A percentile compares a stretch with the other conserved stretches of the same genome.
Conservation (phyloP, 2,797 vertebrate species). For the Podarcis lilfordi region DNA sequence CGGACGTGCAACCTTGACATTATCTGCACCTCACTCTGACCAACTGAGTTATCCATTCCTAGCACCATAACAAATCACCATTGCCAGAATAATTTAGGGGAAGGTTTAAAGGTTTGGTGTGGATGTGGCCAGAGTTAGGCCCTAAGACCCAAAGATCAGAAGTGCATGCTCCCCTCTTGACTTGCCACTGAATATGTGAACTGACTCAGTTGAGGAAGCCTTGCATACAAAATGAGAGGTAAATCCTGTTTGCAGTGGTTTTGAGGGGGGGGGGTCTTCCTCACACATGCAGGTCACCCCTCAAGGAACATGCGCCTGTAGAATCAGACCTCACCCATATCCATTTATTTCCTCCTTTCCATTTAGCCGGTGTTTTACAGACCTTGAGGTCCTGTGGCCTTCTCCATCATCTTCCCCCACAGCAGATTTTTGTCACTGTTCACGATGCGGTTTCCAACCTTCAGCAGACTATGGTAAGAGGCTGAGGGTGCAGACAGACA, state of each 20-base stretch:
- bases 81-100: too few species aligned
- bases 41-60: too few species aligned
- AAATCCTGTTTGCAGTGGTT: not conserved
- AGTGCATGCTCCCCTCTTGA: not conserved
- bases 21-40: too few species aligned
- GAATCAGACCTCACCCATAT: constrained; percentile 28
- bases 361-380: constrained; percentile 84
- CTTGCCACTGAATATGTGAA: not conserved
- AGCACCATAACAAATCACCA: too few species aligned
- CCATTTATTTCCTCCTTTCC: constrained; percentile 34
- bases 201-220: not conserved
- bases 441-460: constrained; percentile 89
- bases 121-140: too few species aligned
- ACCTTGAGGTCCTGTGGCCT: constrained; percentile 88
- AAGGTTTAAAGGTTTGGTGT: too few species aligned
- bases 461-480: constrained; percentile 82
- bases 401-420: constrained; percentile 86
- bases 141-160: not conserved
- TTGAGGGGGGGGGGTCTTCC: not conserved
- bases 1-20: too few species aligned
- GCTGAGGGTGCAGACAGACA: not conserved
- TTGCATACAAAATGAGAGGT: not conserved
- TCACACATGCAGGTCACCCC: not conserved
- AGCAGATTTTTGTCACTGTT: constrained; percentile 90
- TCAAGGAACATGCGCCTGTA: too few species aligned